These are phyloP conservation scores for Phasia obesa DNA, from an alignment of 2,888 invertebrate genomes.

Conservation along the genomic window DNA sequence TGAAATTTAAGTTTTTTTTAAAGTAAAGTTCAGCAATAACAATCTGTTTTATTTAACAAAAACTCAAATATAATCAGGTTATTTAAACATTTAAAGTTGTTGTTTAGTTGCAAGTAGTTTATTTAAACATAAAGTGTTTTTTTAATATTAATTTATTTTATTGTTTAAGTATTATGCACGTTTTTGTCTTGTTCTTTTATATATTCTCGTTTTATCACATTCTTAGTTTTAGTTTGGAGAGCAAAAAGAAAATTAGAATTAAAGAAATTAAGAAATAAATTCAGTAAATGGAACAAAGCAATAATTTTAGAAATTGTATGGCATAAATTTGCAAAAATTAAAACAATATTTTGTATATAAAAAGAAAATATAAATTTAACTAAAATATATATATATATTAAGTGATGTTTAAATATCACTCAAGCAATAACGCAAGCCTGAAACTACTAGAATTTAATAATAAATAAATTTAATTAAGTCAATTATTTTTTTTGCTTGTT, in stretches of 20 bases:
- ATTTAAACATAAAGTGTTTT: neutral
- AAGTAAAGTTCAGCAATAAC: constrained; percentile 8
- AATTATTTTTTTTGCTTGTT: neutral
- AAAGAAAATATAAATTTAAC: constrained; percentile 1
- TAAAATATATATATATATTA: constrained; percentile 1
- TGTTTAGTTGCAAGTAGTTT: neutral
- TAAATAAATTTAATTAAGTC: constrained; percentile 38
- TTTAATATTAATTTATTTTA: constrained; percentile 8
- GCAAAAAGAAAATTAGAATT: constrained; percentile 13
- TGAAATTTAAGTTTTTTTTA: constrained; percentile 39
- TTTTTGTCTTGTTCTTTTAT: neutral
- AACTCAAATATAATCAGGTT: neutral
- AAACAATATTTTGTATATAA: constrained; percentile 1
- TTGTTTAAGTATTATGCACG: constrained; percentile 3
- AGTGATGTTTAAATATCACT: constrained; percentile 31
- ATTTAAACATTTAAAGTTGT: neutral
- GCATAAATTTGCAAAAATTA: constrained; percentile 27
- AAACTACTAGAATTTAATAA: neutral
- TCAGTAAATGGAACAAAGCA: neutral
- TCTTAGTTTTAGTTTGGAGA: constrained; percentile 30
- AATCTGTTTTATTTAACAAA: neutral
- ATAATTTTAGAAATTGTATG: constrained; percentile 50
- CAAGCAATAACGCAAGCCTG: constrained; percentile 16
- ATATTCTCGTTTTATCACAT: constrained; percentile 46
- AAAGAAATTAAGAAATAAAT: constrained; percentile 15